Evolutionary conservation across 2,888 invertebrate genomes (phyloP).

Genomic region (Eupeodes luniger): DNA sequence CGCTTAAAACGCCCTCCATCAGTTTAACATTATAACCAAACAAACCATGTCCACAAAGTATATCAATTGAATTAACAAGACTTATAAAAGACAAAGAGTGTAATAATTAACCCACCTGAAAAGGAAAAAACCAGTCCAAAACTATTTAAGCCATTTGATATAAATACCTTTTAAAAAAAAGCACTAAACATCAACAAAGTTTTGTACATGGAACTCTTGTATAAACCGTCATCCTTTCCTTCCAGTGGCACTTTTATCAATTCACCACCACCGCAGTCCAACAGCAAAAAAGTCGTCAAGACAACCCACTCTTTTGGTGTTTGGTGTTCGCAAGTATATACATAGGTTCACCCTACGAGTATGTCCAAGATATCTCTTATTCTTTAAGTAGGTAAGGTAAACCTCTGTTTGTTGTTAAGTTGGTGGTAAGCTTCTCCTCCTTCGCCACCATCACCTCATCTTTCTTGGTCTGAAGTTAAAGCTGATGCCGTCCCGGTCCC

Average conservation of each 20-base stretch:
- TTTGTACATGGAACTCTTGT: conserved; percentile 2
- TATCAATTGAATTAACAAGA: not conserved
- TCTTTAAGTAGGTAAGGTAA: not conserved
- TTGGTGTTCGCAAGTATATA: not conserved
- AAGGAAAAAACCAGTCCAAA: conserved; percentile 48
- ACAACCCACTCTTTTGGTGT: conserved; percentile 20
- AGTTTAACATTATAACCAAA: not conserved
- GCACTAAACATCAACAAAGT: not conserved
- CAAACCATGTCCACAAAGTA: not conserved
- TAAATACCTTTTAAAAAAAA: not conserved
- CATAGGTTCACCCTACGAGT: conserved; percentile 15
- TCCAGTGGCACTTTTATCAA: conserved; percentile 43
- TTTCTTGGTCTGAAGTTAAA: no score
- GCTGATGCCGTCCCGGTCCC: conserved; percentile 42
- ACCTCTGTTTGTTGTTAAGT: not conserved
- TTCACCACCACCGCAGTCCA: not conserved
- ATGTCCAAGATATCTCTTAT: conserved; percentile 21
- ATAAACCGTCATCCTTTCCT: conserved; percentile 43
- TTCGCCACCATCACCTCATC: not conserved
- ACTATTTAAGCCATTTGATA: conserved; percentile 53
- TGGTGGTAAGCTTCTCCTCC: not conserved
- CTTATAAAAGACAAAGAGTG: conserved; percentile 19
- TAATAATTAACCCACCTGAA: conserved; percentile 53
- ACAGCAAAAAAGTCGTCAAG: not conserved
- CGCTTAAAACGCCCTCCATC: conserved; percentile 49